A percentile compares a stretch with the other conserved stretches of the same genome.
Evolutionary conservation across 2,113 vertebrate species (phyloP).

Genomic region (Procavia capensis): DNA sequence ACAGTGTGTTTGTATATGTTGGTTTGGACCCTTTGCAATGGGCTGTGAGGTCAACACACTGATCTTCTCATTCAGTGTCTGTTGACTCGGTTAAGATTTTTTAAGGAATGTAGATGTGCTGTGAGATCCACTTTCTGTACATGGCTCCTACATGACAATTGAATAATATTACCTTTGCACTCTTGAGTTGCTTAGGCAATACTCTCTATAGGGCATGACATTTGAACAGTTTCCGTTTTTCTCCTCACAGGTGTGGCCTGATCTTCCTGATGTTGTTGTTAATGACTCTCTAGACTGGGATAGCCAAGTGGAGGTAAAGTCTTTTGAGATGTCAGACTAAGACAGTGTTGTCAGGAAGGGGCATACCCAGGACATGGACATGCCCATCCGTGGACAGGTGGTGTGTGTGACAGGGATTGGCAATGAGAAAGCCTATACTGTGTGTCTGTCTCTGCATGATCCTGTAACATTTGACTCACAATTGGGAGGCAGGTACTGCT

Average conservation of each 20-base stretch:
- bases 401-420: too few relatives aligned
- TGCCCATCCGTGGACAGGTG: accelerated
- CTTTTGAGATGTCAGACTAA: background rate
- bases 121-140: background rate
- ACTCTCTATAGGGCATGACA: background rate
- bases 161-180: accelerated
- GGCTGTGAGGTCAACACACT: background rate
- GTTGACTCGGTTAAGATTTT: background rate
- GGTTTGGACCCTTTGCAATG: background rate
- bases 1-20: background rate
- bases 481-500: background rate
- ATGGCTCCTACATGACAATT: background rate
- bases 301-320: slow-evolving; percentile 89
- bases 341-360: background rate
- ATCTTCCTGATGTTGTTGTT: slow-evolving; percentile 88
- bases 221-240: background rate
- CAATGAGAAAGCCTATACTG: accelerated
- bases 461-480: background rate
- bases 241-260: slow-evolving; percentile 93
- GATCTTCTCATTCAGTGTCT: background rate
- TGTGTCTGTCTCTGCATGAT: background rate
- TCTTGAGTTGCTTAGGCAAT: background rate
- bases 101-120: background rate
- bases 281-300: slow-evolving; percentile 91
- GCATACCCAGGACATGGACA: too few relatives aligned